Evolutionary conservation across 2,113 vertebrate species (phyloP).

Genomic region (Strix aluco): DNA sequence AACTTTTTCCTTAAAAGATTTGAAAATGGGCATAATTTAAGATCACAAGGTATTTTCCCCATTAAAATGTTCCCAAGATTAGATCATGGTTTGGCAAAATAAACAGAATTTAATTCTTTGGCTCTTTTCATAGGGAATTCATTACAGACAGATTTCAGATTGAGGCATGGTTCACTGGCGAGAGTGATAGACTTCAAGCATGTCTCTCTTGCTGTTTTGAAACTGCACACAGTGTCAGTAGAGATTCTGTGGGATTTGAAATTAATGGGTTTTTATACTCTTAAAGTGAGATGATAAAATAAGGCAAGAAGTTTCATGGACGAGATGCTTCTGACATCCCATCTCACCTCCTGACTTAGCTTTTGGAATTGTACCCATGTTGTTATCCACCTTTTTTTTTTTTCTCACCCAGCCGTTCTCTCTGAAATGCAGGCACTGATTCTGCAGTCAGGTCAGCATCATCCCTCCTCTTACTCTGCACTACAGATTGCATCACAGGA

Average conservation of each 20-base stretch:
- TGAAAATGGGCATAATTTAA: conserved; percentile 11
- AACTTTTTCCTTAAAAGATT: not conserved
- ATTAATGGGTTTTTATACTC: not conserved
- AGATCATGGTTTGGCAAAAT: not conserved
- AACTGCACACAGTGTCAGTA: not conserved
- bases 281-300: not conserved
- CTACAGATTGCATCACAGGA: not conserved
- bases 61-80: not conserved
- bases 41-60: not conserved
- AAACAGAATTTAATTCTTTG: not conserved
- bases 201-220: not conserved
- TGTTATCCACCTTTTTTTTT: not conserved
- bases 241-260: not conserved
- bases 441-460: not conserved
- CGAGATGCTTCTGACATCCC: not conserved
- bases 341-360: not conserved
- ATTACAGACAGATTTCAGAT: not conserved
- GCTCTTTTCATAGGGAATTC: not conserved
- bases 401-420: not conserved
- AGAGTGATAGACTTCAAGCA: not conserved
- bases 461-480: not conserved
- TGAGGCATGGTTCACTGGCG: accelerated
- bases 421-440: not conserved
- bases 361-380: accelerated
- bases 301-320: not conserved